Percentiles rank a stretch among this genome's conserved stretches.
phyloP scores from a whole-genome alignment of 1,140 invertebrate species.

The Eufriesea mexicana region DNA sequence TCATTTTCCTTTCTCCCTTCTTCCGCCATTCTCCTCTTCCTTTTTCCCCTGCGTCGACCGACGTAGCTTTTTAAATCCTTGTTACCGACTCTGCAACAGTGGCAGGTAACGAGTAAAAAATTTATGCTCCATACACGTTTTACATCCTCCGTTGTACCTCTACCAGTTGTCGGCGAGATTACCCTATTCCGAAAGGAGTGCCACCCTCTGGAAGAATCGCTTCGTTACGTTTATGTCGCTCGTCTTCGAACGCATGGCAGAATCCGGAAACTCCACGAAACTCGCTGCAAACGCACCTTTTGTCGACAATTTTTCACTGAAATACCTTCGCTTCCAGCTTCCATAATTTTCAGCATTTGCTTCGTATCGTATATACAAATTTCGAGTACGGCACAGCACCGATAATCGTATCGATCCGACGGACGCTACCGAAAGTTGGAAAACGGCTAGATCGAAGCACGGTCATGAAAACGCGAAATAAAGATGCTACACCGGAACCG shows the following conservation, averaged over 20 bases:
- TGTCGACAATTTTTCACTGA: too few relatives aligned
- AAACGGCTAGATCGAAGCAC: background rate
- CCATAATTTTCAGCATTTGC: background rate
- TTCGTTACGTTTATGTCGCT: background rate
- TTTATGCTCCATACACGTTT: background rate
- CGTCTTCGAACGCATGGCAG: too few relatives aligned
- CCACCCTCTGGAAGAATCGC: background rate
- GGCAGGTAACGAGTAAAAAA: background rate
- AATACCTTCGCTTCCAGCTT: background rate
- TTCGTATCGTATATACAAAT: background rate
- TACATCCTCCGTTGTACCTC: background rate
- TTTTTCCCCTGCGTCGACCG: too few relatives aligned
- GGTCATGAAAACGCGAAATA: slow-evolving; percentile 64
- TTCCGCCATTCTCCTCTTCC: background rate
- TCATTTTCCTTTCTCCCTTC: background rate
- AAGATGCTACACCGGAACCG: slow-evolving; percentile 52
- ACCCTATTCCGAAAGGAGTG: background rate
- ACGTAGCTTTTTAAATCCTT: too few relatives aligned
- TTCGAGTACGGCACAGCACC: slow-evolving; percentile 17
- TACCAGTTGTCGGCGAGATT: background rate
- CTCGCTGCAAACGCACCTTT: too few relatives aligned
- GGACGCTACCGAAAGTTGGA: slow-evolving; percentile 2
- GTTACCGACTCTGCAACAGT: background rate
- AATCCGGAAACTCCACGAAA: too few relatives aligned
- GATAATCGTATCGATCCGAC: slow-evolving; percentile 9